Base-by-base conservation (phyloP, 2,797 vertebrate species). In the Sebastes dallii region DNA sequence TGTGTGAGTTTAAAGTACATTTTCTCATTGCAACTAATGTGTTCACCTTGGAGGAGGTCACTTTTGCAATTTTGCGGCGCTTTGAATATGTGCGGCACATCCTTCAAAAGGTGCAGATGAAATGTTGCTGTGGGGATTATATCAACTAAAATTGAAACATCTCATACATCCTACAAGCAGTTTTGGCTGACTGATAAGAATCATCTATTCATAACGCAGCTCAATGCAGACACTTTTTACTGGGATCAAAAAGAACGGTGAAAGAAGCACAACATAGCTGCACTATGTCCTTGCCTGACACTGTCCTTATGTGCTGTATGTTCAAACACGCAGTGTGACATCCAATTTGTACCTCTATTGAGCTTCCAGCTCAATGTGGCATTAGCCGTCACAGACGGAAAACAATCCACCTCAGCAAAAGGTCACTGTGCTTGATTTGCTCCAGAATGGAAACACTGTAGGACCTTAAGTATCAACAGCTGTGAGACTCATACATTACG, bases 381-480 rank as follows among this genome's bases (percentile, higher is more conserved):
- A 16, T 80, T 54, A 13, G 22, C 34, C 36, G 4, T 64, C 67
- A 59, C 73, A 82, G 64, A 79, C 77, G 50, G 61, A 25, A 52
- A 71, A 76, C 36, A 77, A 64, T 68, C 61, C 32, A 80, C 71
- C 72, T 34, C 22, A 4, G 22, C 70, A 76, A 77, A 81, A 85
- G 77, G 81, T 87, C 77, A 80, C 22, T 36, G 66, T 25, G 66
- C 66, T 74, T 74, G 58, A 78, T 82, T 81, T 73, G 62, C 70
- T 78, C 36, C 77, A 68, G 65, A 36, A 36, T 75, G 59, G 60
- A 82, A 83, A 81, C 20, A 54, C 50, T 54, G 50, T 58, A 72
- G 46, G 18, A 74, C 66, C 32, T 24, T 60, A 52, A 77, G 70
- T 52, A 77, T 80, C 61, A 58, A 69, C 78, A 84, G 80, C 84